Evolutionary conservation across 37 sponge, comb jelly and placozoan genomes (phyloP), one percentile per base, ranked within the genome.

Genomic region (Lycopodina hypogea): DNA sequence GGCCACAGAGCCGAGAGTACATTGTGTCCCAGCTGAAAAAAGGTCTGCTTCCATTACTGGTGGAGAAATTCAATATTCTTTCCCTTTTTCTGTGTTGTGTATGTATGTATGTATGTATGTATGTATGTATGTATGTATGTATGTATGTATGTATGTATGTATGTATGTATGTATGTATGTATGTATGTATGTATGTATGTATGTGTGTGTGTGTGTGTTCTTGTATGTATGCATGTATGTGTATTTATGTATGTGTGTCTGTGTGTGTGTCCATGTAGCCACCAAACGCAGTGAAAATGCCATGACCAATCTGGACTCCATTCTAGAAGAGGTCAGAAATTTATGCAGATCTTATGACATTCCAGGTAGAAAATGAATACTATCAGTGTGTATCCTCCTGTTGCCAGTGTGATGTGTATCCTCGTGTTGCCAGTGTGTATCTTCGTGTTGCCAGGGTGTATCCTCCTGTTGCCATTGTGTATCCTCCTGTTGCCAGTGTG

Each of bases 211-310:
- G n/a, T n/a, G n/a, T n/a, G n/a, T n/a, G n/a, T n/a, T n/a, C n/a
- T n/a, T n/a, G n/a, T n/a, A n/a, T n/a, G n/a, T n/a, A n/a, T n/a
- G n/a, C n/a, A n/a, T n/a, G n/a, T 36, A 9, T 11, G 26, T 12
- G 29, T 62, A 15, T 9, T 62, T 62, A n/a, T 9, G 11, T 62
- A 23, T n/a, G n/a, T n/a, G n/a, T n/a, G n/a, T n/a, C n/a, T n/a
- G n/a, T n/a, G n/a, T n/a, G n/a, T 24, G 29, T 26, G 63, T 62
- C 8, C 26, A 30, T 65, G 42, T 70, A 87, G 87, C 74, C 24
- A 81, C 87, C 0, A 87, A 87, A 38, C 53, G 82, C 42, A 69
- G 81, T 32, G 87, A 87, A 53, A 81, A 50, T 37, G 63, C 71
- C 22, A 59, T 87, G 72, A 30, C 76, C 7, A 87, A 77, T 24